Evolutionary conservation across 2,888 invertebrate genomes (phyloP).

Genomic region (Pegoplata infirma): DNA sequence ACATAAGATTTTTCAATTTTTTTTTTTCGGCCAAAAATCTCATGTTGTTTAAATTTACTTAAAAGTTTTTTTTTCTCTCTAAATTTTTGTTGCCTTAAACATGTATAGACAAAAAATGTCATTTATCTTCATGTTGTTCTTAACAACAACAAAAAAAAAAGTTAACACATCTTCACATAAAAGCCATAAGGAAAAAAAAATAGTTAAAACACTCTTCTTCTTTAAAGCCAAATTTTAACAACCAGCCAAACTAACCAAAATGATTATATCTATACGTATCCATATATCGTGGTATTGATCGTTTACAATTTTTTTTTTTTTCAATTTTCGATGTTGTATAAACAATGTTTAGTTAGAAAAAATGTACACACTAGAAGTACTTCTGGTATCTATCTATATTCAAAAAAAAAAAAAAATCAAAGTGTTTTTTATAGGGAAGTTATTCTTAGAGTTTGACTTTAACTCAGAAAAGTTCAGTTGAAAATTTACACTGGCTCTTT

Average conservation of each 20-base stretch:
- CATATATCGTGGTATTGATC: constrained; percentile 40
- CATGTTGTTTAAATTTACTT: constrained; percentile 51
- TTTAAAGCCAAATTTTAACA: background rate
- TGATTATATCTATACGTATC: constrained; percentile 41
- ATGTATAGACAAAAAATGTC: constrained; percentile 47
- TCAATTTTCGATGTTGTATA: background rate
- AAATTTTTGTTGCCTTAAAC: constrained; percentile 26
- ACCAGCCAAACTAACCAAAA: background rate
- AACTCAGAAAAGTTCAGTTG: too few relatives aligned
- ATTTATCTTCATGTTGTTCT: constrained; percentile 52
- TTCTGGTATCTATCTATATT: background rate
- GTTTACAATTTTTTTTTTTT: background rate
- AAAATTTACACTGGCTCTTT: too few relatives aligned
- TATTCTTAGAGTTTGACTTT: too few relatives aligned
- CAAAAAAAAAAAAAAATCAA: too few relatives aligned
- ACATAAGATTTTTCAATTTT: background rate
- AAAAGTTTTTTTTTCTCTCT: constrained; percentile 2
- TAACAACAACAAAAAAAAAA: constrained; percentile 23
- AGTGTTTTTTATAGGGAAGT: background rate
- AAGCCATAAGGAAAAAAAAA: background rate
- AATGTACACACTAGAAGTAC: background rate
- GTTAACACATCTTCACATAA: constrained; percentile 38
- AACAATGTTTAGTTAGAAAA: constrained; percentile 1
- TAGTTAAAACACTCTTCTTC: background rate
- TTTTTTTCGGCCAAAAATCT: constrained; percentile 17